Evolutionary conservation across 2,113 vertebrate genomes (phyloP), one percentile per base, ranked within the genome.

Genomic region (Channa maculata): DNA sequence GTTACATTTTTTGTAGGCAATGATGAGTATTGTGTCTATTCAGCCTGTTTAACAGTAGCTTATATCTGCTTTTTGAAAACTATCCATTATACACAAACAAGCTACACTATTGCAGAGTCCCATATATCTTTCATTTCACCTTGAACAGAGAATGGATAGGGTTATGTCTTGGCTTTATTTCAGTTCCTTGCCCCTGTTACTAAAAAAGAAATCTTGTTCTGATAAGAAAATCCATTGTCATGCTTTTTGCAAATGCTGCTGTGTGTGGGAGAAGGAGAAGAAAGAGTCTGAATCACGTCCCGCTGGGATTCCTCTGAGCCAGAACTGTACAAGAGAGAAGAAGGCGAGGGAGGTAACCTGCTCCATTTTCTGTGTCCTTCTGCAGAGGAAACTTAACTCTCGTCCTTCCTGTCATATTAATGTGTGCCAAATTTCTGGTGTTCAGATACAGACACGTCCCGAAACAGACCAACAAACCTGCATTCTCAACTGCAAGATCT

Each of bases 341-440:
- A 69, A 76, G 59, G 52, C 14, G n/a, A 65, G 63, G 66, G 78
- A 85, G 63, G 81, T 61, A 67, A 89, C 83, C 90, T 89, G 15
- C 88, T 90, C 86, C 3, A 89, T 87, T 90, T 90, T 59, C 77
- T 68, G 8, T 43, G 57, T 61, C 75, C 71, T 52, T 39, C 60
- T 55, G 78, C 67, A 73, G 75, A 70, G 39, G 41, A 67, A 68
- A 50, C 60, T 71, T 37, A 46, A 3, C 54, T 61, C 15, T 66
- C 3, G 12, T 34, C 36, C n/a, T 50, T 52, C 36, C 39, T 63
- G 66, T 63, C 38, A 5, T 8, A 24, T 0, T 36, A 13, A 38
- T 55, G 50, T 33, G 9, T 14, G 74, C 24, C 48, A 41, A 75
- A 69, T 48, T 51, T 65, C 12, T 57, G 6, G 34, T 15, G n/a